phyloP scores from a whole-genome alignment of 2,113 vertebrate genomes.

The Anolis sagrei region DNA sequence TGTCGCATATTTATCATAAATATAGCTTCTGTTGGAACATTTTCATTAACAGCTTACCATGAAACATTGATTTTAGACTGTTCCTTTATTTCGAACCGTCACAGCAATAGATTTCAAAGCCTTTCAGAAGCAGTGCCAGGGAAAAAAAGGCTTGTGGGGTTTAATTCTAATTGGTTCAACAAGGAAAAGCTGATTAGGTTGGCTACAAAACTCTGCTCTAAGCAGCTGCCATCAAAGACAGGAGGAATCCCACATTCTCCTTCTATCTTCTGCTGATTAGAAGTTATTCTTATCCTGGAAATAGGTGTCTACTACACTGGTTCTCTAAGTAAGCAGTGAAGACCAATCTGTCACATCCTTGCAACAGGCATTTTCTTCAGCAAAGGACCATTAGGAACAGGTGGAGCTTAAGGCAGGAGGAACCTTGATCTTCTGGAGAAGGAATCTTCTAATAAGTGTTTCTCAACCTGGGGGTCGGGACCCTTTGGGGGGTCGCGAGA shows the following conservation, averaged over 20 bases:
- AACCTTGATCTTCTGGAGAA: too few species aligned
- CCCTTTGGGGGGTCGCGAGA: too few species aligned
- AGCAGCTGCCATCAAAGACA: slow-evolving; percentile 50
- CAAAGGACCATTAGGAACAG: not conserved
- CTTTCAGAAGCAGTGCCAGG: slow-evolving; percentile 40
- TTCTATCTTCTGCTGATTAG: slow-evolving; percentile 1
- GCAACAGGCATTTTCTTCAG: not conserved
- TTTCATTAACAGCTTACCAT: slow-evolving; percentile 33
- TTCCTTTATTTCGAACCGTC: slow-evolving; percentile 25
- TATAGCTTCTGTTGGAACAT: slow-evolving; percentile 6
- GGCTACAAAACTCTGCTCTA: slow-evolving; percentile 33
- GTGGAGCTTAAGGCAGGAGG: not conserved
- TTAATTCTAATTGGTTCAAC: slow-evolving; percentile 49
- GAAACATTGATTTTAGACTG: slow-evolving; percentile 14
- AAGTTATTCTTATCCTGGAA: slow-evolving; percentile 32
- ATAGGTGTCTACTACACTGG: not conserved
- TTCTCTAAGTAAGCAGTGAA: not conserved
- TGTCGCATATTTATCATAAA: not conserved
- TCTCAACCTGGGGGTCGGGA: too few species aligned
- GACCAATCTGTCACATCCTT: not conserved
- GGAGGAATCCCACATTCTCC: slow-evolving; percentile 14
- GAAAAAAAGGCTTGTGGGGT: slow-evolving; percentile 8
- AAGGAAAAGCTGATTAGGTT: slow-evolving; percentile 46
- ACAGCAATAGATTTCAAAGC: slow-evolving; percentile 37
- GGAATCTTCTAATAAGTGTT: too few species aligned